Base-by-base conservation (phyloP, 1,140 invertebrate genomes). In the Halotydeus destructor region DNA sequence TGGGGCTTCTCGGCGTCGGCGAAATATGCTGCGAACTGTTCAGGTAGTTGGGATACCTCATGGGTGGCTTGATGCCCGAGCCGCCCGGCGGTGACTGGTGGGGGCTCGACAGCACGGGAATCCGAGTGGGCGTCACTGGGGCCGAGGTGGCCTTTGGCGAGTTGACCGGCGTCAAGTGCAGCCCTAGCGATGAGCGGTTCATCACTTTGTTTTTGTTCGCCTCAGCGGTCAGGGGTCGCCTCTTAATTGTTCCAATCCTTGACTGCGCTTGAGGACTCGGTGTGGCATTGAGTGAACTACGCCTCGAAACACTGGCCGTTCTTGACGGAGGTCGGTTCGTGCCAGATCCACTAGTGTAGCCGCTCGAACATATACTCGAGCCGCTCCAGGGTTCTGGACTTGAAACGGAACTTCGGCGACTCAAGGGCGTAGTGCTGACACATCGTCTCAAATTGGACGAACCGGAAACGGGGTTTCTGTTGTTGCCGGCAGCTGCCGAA, bases 11-110 rank as follows among this genome's bases (percentile, higher is more conserved):
- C 3, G 38, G 28, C 22, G 12, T 18, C 39, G 25, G 23, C 9
- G 41, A 44, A 2, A 47, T 47, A 19, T 47, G 46, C 25, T 47
- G 46, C n/a, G 46, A 47, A 34, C 46, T 47, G 12, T 39, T 35
- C 14, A 47, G 25, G 31, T 47, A 47, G 28, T 47, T 47, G 14
- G 38, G 28, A 37, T 47, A 47, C 8, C 46, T 30, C 9, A 14
- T 32, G n/a, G 25, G 19, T 26, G 18, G 28, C 18, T 31, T 32
- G 44, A 3, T 41, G 12, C 21, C 12, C 6, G 38, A 44, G 18
- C 4, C 8, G 14, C 25, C 14, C 11, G 31, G 35, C 14, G 9
- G 5, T 18, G 16, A 21, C 5, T 3, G 5, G 22, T 31, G 23
- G 6, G 11, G 11, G 28, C 19, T 32, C n/a, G 23, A 25, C 5